Evolutionary conservation across 1,140 invertebrate species (phyloP).

Genomic region (Physella acuta): DNA sequence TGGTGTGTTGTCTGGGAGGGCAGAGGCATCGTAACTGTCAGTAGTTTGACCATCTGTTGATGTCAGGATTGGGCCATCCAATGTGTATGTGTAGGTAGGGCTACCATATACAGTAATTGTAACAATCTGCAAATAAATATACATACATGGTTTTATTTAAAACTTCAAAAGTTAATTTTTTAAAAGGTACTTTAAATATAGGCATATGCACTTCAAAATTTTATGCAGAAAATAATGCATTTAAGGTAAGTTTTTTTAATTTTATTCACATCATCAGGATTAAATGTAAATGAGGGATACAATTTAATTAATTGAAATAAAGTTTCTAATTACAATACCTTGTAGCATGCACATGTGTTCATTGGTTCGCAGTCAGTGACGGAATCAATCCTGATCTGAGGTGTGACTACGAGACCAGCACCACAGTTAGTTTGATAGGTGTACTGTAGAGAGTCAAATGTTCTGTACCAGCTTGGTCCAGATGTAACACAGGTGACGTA

Average conservation of each 20-base stretch:
- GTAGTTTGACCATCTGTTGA: not conserved
- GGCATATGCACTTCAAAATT: too few relatives aligned
- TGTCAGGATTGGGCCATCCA: not conserved
- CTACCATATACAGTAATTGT: not conserved
- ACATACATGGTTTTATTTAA: too few relatives aligned
- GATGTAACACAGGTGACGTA: constrained; percentile 10
- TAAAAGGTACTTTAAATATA: too few relatives aligned
- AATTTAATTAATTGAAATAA: too few relatives aligned
- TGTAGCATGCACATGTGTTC: constrained; percentile 9
- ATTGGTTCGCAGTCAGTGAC: constrained; percentile 12
- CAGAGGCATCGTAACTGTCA: not conserved
- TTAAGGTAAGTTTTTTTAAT: too few relatives aligned
- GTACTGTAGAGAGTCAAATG: constrained; percentile 1
- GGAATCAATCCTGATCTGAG: not conserved
- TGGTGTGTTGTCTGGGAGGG: not conserved
- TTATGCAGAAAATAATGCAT: too few relatives aligned
- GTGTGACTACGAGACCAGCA: not conserved
- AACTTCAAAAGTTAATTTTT: too few relatives aligned
- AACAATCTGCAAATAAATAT: too few relatives aligned
- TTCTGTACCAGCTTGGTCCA: constrained; percentile 1
- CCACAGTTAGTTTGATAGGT: not conserved
- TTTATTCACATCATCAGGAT: too few relatives aligned
- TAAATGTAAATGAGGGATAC: too few relatives aligned
- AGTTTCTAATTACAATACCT: too few relatives aligned
- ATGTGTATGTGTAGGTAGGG: not conserved